Evolutionary conservation across 2,113 vertebrate species (phyloP), one percentile per base, ranked within the genome.

Genomic region (Steatornis caripensis): DNA sequence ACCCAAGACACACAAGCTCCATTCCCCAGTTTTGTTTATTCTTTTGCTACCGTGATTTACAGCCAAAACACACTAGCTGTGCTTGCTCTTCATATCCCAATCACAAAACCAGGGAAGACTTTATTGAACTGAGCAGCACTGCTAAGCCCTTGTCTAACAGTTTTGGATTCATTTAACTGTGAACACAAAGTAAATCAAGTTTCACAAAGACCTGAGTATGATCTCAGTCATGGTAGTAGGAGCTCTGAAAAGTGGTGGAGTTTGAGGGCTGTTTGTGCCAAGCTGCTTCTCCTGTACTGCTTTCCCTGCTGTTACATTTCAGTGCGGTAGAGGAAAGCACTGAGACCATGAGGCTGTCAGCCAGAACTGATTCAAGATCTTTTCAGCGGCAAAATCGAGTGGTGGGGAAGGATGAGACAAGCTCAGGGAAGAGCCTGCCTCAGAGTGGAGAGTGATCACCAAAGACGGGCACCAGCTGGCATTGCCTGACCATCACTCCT

Each of bases 11-110:
- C 45, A 87, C 92, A 94, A 89, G 79, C 91, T 94, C 62, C n/a
- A 39, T 88, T 82, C 77, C 61, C 49, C 29, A 64, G 60, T 71
- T 92, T 41, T 93, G 82, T 93, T 92, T 93, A 62, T 85, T 62
- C n/a, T 77, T 89, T 78, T 89, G 90, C 90, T 96, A 91, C 61
- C n/a, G 14, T 27, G 69, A 82, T 96, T 96, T 93, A 80, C 60
- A 85, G 86, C 90, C 80, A 94, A 97, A 97, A 93, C 84, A 85
- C 62, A 94, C 94, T 90, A 95, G 66, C 72, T 92, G 10, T 82
- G 53, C 92, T 96, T 22, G 24, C 66, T 92, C 41, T 81, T 95
- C 89, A 58, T 49, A 74, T 92, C 96, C 90, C 70, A 70, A 9
- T 94, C 72, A 84, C 87, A 76, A 97, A 97, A 85, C 66, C 83